phyloP scores from a whole-genome alignment of 2,888 invertebrate species.

The Iselma pallidipennis region DNA sequence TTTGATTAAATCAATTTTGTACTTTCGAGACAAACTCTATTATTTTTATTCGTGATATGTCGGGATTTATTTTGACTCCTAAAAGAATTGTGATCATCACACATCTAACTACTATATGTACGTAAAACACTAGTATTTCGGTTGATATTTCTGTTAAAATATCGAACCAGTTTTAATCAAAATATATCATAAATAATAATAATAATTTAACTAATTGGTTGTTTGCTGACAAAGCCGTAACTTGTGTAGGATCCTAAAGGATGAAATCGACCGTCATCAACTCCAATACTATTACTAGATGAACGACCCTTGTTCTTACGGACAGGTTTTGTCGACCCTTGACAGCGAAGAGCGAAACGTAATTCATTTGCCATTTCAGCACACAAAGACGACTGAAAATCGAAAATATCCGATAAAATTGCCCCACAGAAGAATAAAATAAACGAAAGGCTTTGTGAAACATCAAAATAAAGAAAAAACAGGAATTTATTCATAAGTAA shows the following conservation, averaged over 20 bases:
- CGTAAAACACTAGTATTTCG: too few relatives aligned
- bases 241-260: conserved; percentile 64
- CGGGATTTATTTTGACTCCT: background rate
- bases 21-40: background rate
- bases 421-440: background rate
- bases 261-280: conserved; percentile 53
- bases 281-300: conserved; percentile 36
- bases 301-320: conserved; percentile 47
- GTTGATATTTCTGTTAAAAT: too few relatives aligned
- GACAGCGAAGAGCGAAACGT: conserved; percentile 70
- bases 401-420: conserved; percentile 28
- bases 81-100: too few relatives aligned
- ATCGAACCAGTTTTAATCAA: conserved; percentile 7
- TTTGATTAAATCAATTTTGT: background rate
- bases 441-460: background rate
- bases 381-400: conserved; percentile 68
- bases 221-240: conserved; percentile 64
- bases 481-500: background rate
- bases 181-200: conserved; percentile 18
- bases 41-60: background rate
- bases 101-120: too few relatives aligned
- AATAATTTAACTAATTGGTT: conserved; percentile 50
- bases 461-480: conserved; percentile 2
- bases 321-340: conserved; percentile 62
- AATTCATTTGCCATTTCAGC: conserved; percentile 75